A percentile compares a stretch with the other conserved stretches of the same genome.
Evolutionary conservation across 2,113 vertebrate genomes (phyloP).

Genomic region (Callorhinus ursinus): DNA sequence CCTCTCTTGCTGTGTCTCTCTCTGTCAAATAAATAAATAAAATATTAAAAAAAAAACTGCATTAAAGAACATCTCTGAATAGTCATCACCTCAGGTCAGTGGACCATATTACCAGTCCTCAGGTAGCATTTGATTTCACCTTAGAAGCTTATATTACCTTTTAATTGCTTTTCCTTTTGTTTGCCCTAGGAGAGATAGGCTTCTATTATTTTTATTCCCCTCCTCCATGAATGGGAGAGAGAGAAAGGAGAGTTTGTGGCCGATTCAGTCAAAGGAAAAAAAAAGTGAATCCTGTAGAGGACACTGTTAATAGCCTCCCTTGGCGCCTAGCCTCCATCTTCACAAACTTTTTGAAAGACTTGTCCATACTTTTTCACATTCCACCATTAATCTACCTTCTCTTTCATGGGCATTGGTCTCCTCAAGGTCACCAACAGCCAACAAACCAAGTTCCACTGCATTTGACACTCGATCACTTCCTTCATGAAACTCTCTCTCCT

Average conservation of each 20-base stretch:
- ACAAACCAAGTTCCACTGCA: neutral
- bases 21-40: too few relatives aligned
- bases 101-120: neutral
- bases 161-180: conserved; percentile 5
- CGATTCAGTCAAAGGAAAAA: neutral
- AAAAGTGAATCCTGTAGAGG: neutral
- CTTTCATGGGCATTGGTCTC: neutral
- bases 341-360: neutral
- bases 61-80: neutral
- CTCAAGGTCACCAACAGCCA: neutral
- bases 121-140: neutral
- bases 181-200: neutral
- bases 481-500: neutral
- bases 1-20: too few relatives aligned
- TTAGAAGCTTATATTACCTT: neutral
- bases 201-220: neutral
- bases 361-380: neutral
- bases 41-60: neutral
- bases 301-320: neutral
- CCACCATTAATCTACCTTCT: neutral
- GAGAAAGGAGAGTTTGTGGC: neutral
- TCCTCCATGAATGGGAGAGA: neutral
- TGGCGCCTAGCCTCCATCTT: neutral
- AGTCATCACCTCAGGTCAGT: neutral
- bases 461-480: neutral